Evolutionary conservation across 2,113 vertebrate species (phyloP).

Genomic region (Vicugna pacos): DNA sequence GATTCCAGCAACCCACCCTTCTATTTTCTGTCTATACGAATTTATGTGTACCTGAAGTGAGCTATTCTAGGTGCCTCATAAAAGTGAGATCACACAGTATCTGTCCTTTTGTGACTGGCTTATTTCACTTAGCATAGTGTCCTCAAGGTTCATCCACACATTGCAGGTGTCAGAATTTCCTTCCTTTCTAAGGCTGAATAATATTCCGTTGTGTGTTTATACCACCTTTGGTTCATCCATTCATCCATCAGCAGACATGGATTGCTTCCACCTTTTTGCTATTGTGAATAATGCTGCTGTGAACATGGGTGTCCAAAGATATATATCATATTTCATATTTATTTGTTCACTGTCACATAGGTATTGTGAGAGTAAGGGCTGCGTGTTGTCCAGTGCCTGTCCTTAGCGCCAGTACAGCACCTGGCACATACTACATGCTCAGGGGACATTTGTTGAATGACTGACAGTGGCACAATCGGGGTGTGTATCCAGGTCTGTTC

Average conservation of each 20-base stretch:
- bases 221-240: neutral
- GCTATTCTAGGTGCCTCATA: neutral
- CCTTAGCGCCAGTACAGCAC: neutral
- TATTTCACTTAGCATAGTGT: neutral
- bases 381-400: neutral
- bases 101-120: neutral
- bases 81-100: neutral
- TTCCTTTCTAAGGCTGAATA: neutral
- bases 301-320: neutral
- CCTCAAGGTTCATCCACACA: neutral
- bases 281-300: neutral
- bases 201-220: neutral
- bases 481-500: neutral
- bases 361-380: neutral
- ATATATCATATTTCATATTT: neutral
- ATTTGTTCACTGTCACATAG: neutral
- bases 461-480: neutral
- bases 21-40: neutral
- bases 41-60: neutral
- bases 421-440: neutral
- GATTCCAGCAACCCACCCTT: neutral
- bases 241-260: neutral
- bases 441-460: neutral
- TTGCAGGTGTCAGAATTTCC: neutral
- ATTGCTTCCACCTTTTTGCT: neutral